phyloP scores from a whole-genome alignment of 1,140 invertebrate genomes.

The Zaprionus capensis region DNA sequence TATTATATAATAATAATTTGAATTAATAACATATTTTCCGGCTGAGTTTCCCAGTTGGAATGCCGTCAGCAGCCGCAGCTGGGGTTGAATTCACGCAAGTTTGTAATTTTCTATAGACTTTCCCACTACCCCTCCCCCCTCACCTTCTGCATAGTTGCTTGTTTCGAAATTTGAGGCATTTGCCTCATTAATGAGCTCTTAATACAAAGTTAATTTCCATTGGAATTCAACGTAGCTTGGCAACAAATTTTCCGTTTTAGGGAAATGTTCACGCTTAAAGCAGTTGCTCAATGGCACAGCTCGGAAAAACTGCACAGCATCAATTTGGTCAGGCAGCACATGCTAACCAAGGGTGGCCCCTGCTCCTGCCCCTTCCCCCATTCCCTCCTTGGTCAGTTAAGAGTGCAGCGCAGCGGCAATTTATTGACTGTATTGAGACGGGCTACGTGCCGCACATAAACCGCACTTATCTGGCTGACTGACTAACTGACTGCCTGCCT shows the following conservation, averaged over 20 bases:
- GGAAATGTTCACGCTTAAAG: conserved; percentile 11
- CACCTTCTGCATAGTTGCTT: conserved; percentile 10
- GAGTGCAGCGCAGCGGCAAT: conserved; percentile 62
- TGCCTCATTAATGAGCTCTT: conserved; percentile 70
- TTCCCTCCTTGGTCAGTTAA: conserved; percentile 49
- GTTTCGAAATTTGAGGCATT: conserved; percentile 32
- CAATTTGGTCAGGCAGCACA: conserved; percentile 41
- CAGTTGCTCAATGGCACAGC: conserved; percentile 41
- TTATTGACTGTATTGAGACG: conserved; percentile 79
- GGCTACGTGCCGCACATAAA: conserved; percentile 79
- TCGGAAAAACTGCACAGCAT: conserved; percentile 52
- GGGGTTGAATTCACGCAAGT: not conserved
- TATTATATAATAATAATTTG: conserved; percentile 83
- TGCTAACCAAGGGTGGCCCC: conserved; percentile 17
- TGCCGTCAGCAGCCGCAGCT: conserved; percentile 38
- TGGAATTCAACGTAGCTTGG: conserved; percentile 49
- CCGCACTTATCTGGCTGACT: conserved; percentile 80
- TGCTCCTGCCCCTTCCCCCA: not conserved
- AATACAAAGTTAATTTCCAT: conserved; percentile 68
- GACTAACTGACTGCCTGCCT: conserved; percentile 64
- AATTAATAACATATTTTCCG: conserved; percentile 83
- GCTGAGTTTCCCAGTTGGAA: conserved; percentile 50
- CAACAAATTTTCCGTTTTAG: conserved; percentile 21
- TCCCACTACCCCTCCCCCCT: not conserved
- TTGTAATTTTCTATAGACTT: conserved; percentile 13